phyloP scores from a whole-genome alignment of 1,140 invertebrate genomes.

The Heterodera schachtii region DNA sequence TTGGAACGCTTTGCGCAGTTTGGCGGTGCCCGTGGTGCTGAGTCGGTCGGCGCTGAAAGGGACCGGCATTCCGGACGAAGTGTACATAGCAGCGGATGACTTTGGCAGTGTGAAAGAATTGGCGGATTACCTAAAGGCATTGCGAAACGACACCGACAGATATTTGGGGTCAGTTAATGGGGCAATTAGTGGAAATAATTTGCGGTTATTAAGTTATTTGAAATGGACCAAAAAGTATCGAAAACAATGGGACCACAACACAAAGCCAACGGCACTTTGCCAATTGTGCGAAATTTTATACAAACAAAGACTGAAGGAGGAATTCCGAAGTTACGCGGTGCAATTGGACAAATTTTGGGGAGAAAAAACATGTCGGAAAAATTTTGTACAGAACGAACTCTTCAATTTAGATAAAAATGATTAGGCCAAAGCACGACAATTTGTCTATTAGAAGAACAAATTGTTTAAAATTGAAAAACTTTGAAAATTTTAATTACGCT shows the following conservation, averaged over 20 bases:
- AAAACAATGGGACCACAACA: not conserved
- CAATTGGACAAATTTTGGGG: no score
- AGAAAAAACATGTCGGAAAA: no score
- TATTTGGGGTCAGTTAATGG: slow-evolving; percentile 16
- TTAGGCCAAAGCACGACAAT: no score
- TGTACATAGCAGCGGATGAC: slow-evolving; percentile 24
- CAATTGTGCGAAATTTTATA: not conserved
- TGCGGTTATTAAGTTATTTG: not conserved
- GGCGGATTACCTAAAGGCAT: not conserved
- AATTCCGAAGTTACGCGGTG: no score
- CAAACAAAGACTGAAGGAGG: not conserved
- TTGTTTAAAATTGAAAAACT: no score
- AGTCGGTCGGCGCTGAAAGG: not conserved
- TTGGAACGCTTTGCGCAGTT: no score
- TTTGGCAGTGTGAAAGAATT: slow-evolving; percentile 10
- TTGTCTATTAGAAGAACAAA: no score
- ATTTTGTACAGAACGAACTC: no score
- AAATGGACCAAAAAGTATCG: slow-evolving; percentile 6
- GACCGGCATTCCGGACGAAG: slow-evolving; percentile 14
- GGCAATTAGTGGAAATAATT: not conserved
- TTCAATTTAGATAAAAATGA: no score
- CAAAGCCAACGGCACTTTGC: not conserved
- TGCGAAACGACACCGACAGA: not conserved
- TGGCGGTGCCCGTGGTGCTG: slow-evolving; percentile 18
- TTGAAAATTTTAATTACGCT: no score